Evolutionary conservation across 2,797 vertebrate genomes (phyloP).

Genomic region (Oreortyx pictus): DNA sequence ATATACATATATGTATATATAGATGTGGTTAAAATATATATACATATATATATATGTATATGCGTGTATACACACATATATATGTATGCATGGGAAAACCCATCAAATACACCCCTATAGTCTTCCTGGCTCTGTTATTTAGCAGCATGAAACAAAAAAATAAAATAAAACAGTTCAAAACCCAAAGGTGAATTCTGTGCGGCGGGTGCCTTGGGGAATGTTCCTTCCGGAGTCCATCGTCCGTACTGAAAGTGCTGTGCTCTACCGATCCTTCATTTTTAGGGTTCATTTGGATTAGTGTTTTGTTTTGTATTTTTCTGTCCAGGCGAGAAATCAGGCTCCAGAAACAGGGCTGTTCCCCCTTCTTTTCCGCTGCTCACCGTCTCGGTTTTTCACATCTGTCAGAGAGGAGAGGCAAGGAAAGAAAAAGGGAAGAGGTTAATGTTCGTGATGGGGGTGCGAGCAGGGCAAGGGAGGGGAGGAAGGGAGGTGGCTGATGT

Average conservation of each 20-base stretch:
- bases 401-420: constrained; percentile 33
- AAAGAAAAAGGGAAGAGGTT: constrained; percentile 26
- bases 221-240: constrained; percentile 86
- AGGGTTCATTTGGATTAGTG: constrained; percentile 84
- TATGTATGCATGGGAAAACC: constrained; percentile 82
- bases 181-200: constrained; percentile 81
- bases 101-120: constrained; percentile 83
- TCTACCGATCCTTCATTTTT: constrained; percentile 93
- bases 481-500: constrained; percentile 31
- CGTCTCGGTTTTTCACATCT: constrained; percentile 99
- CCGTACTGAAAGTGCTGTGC: constrained; percentile 98
- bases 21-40: constrained; percentile 79
- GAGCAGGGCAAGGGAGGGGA: not conserved
- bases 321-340: constrained; percentile 81
- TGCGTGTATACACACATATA: constrained; percentile 79
- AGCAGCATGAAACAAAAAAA: constrained; percentile 85
- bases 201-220: constrained; percentile 88
- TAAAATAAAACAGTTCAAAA: constrained; percentile 81
- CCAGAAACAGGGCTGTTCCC: constrained; percentile 80
- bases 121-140: constrained; percentile 85
- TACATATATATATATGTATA: constrained; percentile 78
- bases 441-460: constrained; percentile 5
- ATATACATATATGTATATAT: constrained; percentile 73
- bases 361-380: constrained; percentile 86
- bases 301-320: constrained; percentile 73